phyloP scores from a whole-genome alignment of 2,113 vertebrate genomes.

The Muntiacus reevesi region DNA sequence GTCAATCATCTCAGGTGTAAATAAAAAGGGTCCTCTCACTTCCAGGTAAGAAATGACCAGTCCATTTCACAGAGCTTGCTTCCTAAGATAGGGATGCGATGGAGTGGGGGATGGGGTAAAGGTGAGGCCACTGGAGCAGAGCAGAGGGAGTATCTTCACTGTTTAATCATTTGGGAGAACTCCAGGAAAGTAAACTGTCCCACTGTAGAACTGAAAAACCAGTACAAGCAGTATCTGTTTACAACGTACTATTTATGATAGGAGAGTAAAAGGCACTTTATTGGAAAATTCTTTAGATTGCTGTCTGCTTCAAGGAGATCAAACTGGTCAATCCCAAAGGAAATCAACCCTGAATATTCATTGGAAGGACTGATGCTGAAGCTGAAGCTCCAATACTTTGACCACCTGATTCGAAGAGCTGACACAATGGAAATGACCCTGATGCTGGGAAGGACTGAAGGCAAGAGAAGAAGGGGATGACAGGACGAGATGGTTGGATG shows the following conservation, averaged over 20 bases:
- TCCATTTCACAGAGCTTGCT: not conserved
- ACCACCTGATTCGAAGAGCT: not conserved
- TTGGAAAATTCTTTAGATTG: not conserved
- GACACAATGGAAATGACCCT: not conserved
- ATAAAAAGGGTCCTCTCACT: not conserved
- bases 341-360: not conserved
- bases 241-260: not conserved
- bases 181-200: not conserved
- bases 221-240: not conserved
- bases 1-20: not conserved
- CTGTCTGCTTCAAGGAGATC: not conserved
- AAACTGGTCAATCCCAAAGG: not conserved
- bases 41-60: not conserved
- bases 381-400: not conserved
- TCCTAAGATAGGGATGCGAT: not conserved
- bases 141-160: not conserved
- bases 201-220: not conserved
- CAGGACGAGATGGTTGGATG: not conserved
- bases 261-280: not conserved
- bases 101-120: rapidly evolving
- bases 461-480: not conserved
- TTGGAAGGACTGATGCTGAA: not conserved
- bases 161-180: not conserved
- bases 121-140: rapidly evolving
- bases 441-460: not conserved